Evolutionary conservation across 2,797 vertebrate genomes (phyloP), one percentile per base, ranked within the genome.

Genomic region (Amblyraja radiata): DNA sequence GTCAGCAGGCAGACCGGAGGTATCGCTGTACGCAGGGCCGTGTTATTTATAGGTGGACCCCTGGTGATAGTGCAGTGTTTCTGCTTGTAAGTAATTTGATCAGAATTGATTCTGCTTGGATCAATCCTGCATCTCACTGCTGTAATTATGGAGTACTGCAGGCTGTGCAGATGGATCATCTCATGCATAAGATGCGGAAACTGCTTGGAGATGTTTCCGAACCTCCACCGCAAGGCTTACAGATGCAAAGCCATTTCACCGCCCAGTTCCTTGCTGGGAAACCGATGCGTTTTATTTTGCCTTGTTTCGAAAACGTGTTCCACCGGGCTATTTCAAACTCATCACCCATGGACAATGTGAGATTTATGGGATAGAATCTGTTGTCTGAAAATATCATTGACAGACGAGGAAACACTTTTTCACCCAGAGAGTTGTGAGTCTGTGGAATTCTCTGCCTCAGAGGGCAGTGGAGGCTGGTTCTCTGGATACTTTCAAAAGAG

Each of bases 91-190:
- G 80, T 93, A 94, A 94, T 94, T 91, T 71, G 93, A 63, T 84
- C 71, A 80, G 74, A 46, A 93, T 93, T 93, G 39, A 93, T 93
- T 90, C 61, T 68, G 76, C 83, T 88, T 81, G 71, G 74, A 94
- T 83, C 77, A 77, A 80, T 93, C 63, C 93, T 88, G 93, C 39
- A 93, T 93, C 93, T 90, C 54, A 65, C 61, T 84, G 36, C 76
- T 93, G 65, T 94, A 93, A 93, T 93, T 93, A 93, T 92, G 77
- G 79, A 93, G 81, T 83, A 81, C 68, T 39, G 46, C 61, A 58
- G 39, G 61, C 74, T 93, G 39, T 18, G 68, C 65, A 93, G 84
- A 88, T 88, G n/a, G 84, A 36, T 32, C 28, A 88, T 68, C 65
- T 68, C 84, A 68, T 88, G 61, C 84, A 88, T 68, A 10, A 28